Conservation (phyloP, 1,140 invertebrate genomes). For the Papilio dardanus region DNA sequence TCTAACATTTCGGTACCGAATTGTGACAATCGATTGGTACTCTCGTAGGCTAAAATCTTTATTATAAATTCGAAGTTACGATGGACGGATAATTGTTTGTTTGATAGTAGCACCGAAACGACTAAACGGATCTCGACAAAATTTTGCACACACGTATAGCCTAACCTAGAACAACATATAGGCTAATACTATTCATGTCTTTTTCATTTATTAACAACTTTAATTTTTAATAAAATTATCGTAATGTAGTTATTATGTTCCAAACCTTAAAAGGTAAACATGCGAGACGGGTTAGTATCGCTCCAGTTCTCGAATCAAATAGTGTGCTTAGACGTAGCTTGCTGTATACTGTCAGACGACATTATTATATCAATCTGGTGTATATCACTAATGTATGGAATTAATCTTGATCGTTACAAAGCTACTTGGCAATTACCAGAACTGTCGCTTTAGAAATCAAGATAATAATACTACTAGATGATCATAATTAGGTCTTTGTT, state of each 20-base stretch:
- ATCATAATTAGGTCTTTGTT: no score
- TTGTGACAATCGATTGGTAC: neutral
- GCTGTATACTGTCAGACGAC: constrained; percentile 10
- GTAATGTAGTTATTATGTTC: neutral
- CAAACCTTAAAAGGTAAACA: neutral
- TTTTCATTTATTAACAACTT: no score
- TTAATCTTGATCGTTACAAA: constrained; percentile 4
- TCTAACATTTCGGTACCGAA: constrained; percentile 6
- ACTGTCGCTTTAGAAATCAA: constrained; percentile 8
- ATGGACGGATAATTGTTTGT: no score
- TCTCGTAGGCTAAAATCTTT: no score
- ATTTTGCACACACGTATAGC: no score
- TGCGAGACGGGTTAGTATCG: neutral
- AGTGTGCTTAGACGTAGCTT: constrained; percentile 1
- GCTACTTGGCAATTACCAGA: constrained; percentile 3
- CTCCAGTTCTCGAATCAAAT: constrained; percentile 1
- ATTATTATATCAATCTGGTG: constrained; percentile 5
- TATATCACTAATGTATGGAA: neutral
- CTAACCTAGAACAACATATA: no score
- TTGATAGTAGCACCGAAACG: no score
- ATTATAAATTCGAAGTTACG: no score
- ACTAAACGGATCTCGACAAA: no score
- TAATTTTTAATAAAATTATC: constrained; percentile 49
- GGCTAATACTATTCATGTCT: no score
- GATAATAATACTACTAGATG: neutral